phyloP scores from a whole-genome alignment of 2,113 vertebrate genomes.

The Aptenodytes forsteri region DNA sequence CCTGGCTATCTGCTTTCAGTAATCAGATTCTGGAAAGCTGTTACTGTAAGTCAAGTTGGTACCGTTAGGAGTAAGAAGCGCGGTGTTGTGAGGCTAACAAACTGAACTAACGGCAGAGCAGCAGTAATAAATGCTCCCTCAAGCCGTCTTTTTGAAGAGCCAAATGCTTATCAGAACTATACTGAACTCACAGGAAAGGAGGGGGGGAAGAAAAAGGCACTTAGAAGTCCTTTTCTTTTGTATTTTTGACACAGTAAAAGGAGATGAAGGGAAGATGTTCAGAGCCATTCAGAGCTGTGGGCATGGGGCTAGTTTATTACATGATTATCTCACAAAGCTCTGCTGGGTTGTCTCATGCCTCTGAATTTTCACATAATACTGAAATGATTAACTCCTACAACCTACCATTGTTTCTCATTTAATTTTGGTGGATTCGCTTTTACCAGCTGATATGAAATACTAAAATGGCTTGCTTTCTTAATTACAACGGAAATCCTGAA shows the following conservation, averaged over 20 bases:
- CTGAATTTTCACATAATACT: not conserved
- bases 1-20: slow-evolving; percentile 49
- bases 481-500: not conserved
- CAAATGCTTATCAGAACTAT: not conserved
- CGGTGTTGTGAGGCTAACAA: not conserved
- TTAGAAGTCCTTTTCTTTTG: not conserved
- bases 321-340: not conserved
- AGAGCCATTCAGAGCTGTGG: not conserved
- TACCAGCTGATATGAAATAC: not conserved
- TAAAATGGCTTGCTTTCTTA: not conserved
- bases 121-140: not conserved
- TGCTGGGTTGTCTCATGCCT: not conserved
- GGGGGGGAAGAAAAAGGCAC: not conserved
- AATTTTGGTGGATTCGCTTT: not conserved
- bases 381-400: not conserved
- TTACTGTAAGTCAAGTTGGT: not conserved
- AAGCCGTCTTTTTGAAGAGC: not conserved
- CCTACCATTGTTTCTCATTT: not conserved
- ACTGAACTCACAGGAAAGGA: not conserved
- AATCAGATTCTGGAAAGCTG: slow-evolving; percentile 65
- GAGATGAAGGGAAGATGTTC: not conserved
- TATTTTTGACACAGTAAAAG: not conserved
- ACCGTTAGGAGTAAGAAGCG: not conserved
- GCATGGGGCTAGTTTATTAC: not conserved
- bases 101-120: not conserved